A percentile compares a stretch with the other conserved stretches of the same genome.
phyloP scores from a whole-genome alignment of 1,140 invertebrate genomes.

The Euwallacea fornicatus region DNA sequence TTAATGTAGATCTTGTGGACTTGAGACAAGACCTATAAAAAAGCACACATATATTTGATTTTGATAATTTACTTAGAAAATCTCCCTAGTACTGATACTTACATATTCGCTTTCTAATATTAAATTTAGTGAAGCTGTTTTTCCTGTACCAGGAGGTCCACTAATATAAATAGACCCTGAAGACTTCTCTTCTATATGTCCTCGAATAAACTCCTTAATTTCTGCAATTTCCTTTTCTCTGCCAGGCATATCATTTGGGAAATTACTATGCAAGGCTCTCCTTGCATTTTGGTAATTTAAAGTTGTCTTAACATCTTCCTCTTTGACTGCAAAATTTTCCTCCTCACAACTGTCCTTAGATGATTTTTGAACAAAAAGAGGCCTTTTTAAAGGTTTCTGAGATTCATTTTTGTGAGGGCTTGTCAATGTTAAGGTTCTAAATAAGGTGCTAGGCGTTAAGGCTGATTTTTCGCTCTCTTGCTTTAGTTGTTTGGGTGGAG shows the following conservation, averaged over 20 bases:
- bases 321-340: neutral
- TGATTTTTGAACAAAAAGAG: conserved; percentile 19
- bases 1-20: conserved; percentile 76
- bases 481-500: conserved; percentile 49
- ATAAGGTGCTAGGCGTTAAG: conserved; percentile 44
- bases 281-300: conserved; percentile 59
- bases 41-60: neutral
- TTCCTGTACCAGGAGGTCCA: conserved; percentile 94
- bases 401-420: conserved; percentile 38
- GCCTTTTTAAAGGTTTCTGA: neutral
- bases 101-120: conserved; percentile 61
- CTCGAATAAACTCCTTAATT: conserved; percentile 69
- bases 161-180: conserved; percentile 90
- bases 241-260: conserved; percentile 70
- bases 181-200: conserved; percentile 65
- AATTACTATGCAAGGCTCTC: conserved; percentile 70
- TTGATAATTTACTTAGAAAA: neutral
- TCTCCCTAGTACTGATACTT: conserved; percentile 13
- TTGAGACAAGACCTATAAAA: conserved; percentile 51
- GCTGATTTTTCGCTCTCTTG: conserved; percentile 18
- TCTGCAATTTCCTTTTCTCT: conserved; percentile 75
- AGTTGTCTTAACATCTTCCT: conserved; percentile 5
- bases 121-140: conserved; percentile 83
- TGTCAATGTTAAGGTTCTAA: conserved; percentile 41
- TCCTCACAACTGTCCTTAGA: conserved; percentile 14